Evolutionary conservation across 2,797 vertebrate genomes (phyloP), one percentile per base, ranked within the genome.

Genomic region (Cirrhinus mrigala): DNA sequence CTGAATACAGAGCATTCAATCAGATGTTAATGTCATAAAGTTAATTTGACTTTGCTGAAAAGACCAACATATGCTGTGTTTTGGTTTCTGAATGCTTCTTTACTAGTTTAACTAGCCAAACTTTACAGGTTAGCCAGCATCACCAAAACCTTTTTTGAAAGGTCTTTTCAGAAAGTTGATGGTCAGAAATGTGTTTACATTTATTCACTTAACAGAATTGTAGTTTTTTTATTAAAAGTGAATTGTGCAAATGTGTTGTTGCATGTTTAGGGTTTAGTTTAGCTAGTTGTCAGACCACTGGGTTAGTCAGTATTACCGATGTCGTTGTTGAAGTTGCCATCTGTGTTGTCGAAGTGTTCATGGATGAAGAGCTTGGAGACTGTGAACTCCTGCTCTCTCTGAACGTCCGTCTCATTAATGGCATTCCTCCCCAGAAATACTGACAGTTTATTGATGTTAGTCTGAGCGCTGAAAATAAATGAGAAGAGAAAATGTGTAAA

Each of bases 301-400:
- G 40, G 56, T 24, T 9, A 0, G 33, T 16, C 8, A 24, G 14
- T 2, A 37, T 40, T 62, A 99, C 97, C 97, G 1, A 99, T 97
- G 91, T 99, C 97, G 1, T 98, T 96, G 88, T 97, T 92, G 83
- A 93, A 96, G 89, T 92, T 94, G 22, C 92, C 94, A 0, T 91
- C 90, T 0, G 89, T 89, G 79, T 96, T 93, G 54, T 94, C 94
- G 1, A 94, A 99, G 9, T 68, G 81, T 16, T 95, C 90, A 0
- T 98, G 98, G 68, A 95, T 20, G 84, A 96, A 93, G 54, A 99
- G 94, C 4, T 94, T 24, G 1, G 96, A 94, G 40, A 97, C 97
- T 33, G 90, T 86, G 91, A 98, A 97, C 0, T 9, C 93, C 79
- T 97, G 97, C 85, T 97, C 97, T 1, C 71, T 86, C 1, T 73